Base-by-base conservation (phyloP, 2,797 vertebrate species). In the Amazonetta brasiliensis region DNA sequence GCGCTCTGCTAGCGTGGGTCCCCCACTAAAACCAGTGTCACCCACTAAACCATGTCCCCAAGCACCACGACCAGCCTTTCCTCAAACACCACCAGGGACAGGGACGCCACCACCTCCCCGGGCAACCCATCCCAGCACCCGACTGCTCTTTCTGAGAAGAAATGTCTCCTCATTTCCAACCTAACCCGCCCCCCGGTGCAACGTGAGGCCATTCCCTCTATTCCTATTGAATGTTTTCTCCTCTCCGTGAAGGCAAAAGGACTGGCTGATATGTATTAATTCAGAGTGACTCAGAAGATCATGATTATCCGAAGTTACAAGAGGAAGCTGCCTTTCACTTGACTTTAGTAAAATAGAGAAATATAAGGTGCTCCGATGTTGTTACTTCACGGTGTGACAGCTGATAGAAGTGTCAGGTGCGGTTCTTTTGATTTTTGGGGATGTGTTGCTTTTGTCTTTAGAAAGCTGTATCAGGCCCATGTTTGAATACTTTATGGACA, bases 381-480 rank as follows among this genome's bases (percentile, higher is more conserved):
- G 68, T 63, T 94, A 46, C 87, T 58, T 78, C 54, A 87, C 72
- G 62, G n/a, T 46, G 37, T 89, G 87, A 58, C 44, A 48, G 73
- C 62, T 86, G 73, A 84, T 48, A 30, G 71, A 69, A 71, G 46
- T 0, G 0, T 39, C 63, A 52, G 63, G 74, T 52, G 78, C 20
- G 16, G 28, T 17, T 78, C 26, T 78, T 87, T 37, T 43, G 56
- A 41, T 37, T 91, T 92, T 73, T 64, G 33, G 64, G 83, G 60
- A 48, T n/a, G 1, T 44, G 15, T 21, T 83, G 75, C 76, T 87
- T 80, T 81, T 43, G 48, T 77, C 39, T 54, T 89, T 41, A 41
- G 37, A 54, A 72, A 48, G 79, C 33, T 78, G 66, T 21, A 55
- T 56, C 73, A 41, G 44, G 33, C 68, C n/a, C 1, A 1, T 31